Conservation (phyloP, 2,113 vertebrate genomes). For the Pelecanoides urinatrix region DNA sequence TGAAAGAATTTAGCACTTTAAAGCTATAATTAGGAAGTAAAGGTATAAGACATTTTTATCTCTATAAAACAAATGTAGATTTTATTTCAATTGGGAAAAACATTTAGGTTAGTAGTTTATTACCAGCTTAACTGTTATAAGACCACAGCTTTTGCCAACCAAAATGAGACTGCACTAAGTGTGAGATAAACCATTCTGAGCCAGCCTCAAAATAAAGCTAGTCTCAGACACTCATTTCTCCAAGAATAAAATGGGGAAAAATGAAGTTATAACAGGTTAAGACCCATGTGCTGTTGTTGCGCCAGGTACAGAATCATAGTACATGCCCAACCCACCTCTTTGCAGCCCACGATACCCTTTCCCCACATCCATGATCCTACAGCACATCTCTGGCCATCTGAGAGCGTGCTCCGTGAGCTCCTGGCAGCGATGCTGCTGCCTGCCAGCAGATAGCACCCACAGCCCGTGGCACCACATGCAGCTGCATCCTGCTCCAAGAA, state of each 20-base stretch:
- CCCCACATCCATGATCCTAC: no score
- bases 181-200: not conserved
- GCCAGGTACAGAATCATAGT: no score
- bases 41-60: not conserved
- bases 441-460: rapidly evolving
- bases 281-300: not conserved
- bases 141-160: not conserved
- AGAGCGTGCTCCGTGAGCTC: not conserved
- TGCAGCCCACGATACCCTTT: not conserved
- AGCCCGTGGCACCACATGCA: rapidly evolving
- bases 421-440: not conserved
- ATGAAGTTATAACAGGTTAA: not conserved
- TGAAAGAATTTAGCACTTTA: not conserved
- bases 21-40: not conserved
- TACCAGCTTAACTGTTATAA: not conserved
- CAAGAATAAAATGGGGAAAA: not conserved
- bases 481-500: not conserved
- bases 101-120: not conserved
- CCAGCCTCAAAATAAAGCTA: not conserved
- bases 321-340: rapidly evolving
- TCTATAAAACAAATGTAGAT: not conserved
- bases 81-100: not conserved
- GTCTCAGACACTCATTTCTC: not conserved
- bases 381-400: not conserved
- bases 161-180: not conserved